These are phyloP conservation scores for Rotaria macrura DNA, from an alignment of 2,888 invertebrate genomes.

Conservation along the genomic window DNA sequence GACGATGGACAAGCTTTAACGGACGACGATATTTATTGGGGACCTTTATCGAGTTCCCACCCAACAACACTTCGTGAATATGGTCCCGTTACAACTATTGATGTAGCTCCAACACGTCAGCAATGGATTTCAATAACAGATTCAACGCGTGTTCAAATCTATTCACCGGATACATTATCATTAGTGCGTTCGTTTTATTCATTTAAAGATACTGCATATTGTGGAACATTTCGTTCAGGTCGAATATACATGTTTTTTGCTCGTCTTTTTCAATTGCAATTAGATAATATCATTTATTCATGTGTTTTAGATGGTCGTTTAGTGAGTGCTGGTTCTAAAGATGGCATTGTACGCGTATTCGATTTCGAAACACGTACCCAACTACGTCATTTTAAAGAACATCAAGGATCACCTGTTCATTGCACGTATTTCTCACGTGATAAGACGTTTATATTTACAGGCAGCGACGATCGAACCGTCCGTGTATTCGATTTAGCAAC, in stretches of 20 bases:
- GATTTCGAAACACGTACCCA: slow-evolving; percentile 72
- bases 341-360: slow-evolving; percentile 72
- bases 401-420: slow-evolving; percentile 29
- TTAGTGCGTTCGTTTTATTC: slow-evolving; percentile 42
- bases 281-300: no score
- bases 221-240: slow-evolving; percentile 48
- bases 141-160: slow-evolving; percentile 39
- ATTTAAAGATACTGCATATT: slow-evolving; percentile 48
- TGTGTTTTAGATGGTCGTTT: slow-evolving; percentile 40
- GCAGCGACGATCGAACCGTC: slow-evolving; percentile 77
- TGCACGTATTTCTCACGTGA: slow-evolving; percentile 27
- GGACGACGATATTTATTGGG: slow-evolving; percentile 30
- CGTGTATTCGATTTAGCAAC: slow-evolving; percentile 81
- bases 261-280: no score
- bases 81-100: slow-evolving; percentile 77
- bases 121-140: neutral
- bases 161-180: slow-evolving; percentile 41
- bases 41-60: neutral
- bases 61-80: slow-evolving; percentile 81
- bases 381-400: slow-evolving; percentile 64
- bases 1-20: slow-evolving; percentile 24
- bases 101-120: slow-evolving; percentile 58
- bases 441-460: slow-evolving; percentile 45
- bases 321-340: slow-evolving; percentile 74
- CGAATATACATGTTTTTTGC: slow-evolving; percentile 37